Base-by-base conservation (phyloP, 2,113 vertebrate species). In the Poecile atricapillus region DNA sequence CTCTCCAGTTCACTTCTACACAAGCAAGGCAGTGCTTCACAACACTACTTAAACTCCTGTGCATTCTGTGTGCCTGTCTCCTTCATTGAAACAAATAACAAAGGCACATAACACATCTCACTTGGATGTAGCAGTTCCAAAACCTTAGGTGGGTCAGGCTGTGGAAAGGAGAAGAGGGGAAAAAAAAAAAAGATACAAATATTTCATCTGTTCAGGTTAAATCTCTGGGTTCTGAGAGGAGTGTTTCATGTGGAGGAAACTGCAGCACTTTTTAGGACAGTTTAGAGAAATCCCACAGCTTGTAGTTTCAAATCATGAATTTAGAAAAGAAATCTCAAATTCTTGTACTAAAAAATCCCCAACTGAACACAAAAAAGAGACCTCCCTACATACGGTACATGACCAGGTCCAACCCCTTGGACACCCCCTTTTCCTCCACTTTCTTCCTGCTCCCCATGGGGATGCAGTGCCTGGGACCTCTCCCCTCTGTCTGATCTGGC, bases 351-450 rank as follows among this genome's bases (percentile, higher is more conserved):
- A 68, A 75, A 4, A 2, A 2, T 0, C 3, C 2, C 4, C 20
- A 47, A 9, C 2, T 23, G 47, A 75, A 56, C 5, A 44, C 10
- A 56, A 43, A 21, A 31, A 37, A 50, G 43, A 63, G 20, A 47
- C 10, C 6, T 75, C 5, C 0, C 28, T 43, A 18, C 9, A 4
- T 25, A 67, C 49, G 3, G 4, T 15, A 37, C 6, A 8, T 16
- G 4, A 53, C 35, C 39, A 67, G 30, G 60, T 63, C 39, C 24
- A 75, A 15, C 1, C 6, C 5, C 13, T 74, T 7, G 12, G 24
- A 64, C 4, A 22, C 5, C 5, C 2, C 13, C 14, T 55, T 56
- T 74, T 46, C 25, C 15, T 81, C 9, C 27, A 18, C 11, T 76
- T 79, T 76, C 14, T 77, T 23, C 46, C 50, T 67, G 31, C 20